A percentile compares a stretch with the other conserved stretches of the same genome.
phyloP scores from a whole-genome alignment of 2,888 invertebrate species.

The Ormyrus rosae region DNA sequence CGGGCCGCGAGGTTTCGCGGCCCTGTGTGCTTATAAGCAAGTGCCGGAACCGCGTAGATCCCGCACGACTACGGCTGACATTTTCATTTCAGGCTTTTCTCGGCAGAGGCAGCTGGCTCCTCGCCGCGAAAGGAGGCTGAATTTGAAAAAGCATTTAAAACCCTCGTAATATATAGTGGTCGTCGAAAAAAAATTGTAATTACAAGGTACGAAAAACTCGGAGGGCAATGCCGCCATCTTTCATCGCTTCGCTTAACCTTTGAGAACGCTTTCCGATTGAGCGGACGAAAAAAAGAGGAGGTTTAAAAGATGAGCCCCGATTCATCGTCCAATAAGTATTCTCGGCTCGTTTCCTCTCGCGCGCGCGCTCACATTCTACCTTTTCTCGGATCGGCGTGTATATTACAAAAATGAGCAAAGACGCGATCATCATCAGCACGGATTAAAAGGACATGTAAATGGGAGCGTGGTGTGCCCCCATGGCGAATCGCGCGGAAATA shows the following conservation, averaged over 20 bases:
- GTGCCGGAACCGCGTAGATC: not conserved
- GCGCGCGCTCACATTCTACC: conserved; percentile 2
- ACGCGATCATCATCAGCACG: conserved; percentile 48
- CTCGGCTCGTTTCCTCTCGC: not conserved
- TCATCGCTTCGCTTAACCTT: conserved; percentile 13
- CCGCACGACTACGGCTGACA: not conserved
- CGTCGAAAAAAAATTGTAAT: not conserved
- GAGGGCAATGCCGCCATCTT: not conserved
- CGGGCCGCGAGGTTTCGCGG: not conserved
- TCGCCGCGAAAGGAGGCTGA: no score
- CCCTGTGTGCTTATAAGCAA: not conserved
- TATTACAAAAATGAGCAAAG: conserved; percentile 34
- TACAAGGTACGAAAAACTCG: not conserved
- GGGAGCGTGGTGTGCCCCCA: conserved; percentile 55
- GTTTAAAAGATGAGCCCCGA: conserved; percentile 45
- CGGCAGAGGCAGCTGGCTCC: no score
- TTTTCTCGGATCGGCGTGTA: conserved; percentile 3
- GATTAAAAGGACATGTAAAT: conserved; percentile 56
- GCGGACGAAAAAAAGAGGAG: conserved; percentile 11
- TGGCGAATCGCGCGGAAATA: conserved; percentile 63
- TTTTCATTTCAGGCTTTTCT: conserved; percentile 22
- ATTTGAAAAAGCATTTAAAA: no score
- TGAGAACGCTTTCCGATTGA: conserved; percentile 15
- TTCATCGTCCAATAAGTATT: conserved; percentile 38
- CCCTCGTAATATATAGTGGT: not conserved